Conservation (phyloP, 2,113 vertebrate species). For the Heterochromis multidens region DNA sequence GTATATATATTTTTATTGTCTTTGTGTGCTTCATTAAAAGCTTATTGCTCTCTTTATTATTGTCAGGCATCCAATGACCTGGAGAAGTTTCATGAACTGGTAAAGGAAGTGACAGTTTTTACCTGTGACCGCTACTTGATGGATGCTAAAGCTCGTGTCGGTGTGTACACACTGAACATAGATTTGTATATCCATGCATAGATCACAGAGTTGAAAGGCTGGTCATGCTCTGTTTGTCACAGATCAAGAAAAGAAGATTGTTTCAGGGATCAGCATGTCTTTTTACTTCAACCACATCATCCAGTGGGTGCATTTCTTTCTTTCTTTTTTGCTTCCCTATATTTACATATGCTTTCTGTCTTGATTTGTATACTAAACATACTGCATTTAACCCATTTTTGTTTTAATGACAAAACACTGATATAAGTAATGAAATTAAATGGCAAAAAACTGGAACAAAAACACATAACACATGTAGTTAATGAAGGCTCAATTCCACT, state of each 20-base stretch:
- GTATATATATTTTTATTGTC: not conserved
- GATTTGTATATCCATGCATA: not conserved
- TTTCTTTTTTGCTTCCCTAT: not conserved
- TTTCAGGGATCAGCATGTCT: constrained; percentile 68
- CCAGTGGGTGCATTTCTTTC: constrained; percentile 64
- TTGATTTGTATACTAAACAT: not conserved
- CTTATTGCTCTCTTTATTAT: not conserved
- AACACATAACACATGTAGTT: not conserved
- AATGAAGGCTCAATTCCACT: not conserved
- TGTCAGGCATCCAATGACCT: constrained; percentile 73
- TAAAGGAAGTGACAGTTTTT: constrained; percentile 77
- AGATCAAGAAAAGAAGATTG: constrained; percentile 31
- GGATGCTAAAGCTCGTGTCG: constrained; percentile 32
- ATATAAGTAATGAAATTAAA: rapidly evolving
- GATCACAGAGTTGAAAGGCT: not conserved
- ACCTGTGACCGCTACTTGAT: constrained; percentile 72
- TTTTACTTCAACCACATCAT: constrained; percentile 72
- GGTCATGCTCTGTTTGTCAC: not conserved
- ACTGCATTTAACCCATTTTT: not conserved
- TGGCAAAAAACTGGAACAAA: not conserved
- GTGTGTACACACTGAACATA: not conserved
- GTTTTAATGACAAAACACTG: not conserved
- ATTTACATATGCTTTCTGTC: not conserved
- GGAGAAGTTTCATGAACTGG: constrained; percentile 76
- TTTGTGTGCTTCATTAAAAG: not conserved